phyloP scores from a whole-genome alignment of 92 coral and sea anemone species.

The Parazoanthus swiftii region DNA sequence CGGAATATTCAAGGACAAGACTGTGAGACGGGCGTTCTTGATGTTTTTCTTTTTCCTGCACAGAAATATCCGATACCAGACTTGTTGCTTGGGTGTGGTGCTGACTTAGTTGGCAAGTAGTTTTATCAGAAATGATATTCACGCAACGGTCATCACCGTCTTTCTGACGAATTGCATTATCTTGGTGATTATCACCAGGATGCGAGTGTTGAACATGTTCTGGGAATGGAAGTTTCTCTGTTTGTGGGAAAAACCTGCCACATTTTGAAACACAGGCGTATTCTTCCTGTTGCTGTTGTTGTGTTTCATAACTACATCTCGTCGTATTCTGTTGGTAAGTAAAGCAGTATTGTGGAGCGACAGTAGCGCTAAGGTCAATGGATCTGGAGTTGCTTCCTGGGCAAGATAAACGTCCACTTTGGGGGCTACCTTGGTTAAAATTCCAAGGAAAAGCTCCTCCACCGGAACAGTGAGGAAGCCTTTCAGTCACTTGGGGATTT shows the following conservation, averaged over 20 bases:
- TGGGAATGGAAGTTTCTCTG: not conserved
- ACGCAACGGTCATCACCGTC: not conserved
- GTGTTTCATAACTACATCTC: not conserved
- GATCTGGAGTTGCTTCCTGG: slow-evolving; percentile 14
- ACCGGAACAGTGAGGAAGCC: not conserved
- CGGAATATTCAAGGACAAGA: not conserved
- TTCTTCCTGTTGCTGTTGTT: not conserved
- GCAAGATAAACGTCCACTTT: not conserved
- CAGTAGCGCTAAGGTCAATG: not conserved
- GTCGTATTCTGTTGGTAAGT: not conserved
- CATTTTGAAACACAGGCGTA: not conserved
- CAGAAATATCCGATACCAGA: not conserved
- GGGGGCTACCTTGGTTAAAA: not conserved
- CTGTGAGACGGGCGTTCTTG: not conserved
- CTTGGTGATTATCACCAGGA: not conserved
- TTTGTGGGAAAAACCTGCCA: not conserved
- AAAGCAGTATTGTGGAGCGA: not conserved
- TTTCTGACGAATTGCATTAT: not conserved
- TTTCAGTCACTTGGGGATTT: not conserved
- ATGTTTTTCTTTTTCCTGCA: not conserved
- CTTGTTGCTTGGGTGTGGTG: not conserved
- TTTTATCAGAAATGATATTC: not conserved
- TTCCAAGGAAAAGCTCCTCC: not conserved
- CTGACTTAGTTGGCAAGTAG: not conserved
- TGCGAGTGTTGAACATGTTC: not conserved